Conservation (phyloP, 2,113 vertebrate species). For the Hydrochoerus hydrochaeris region DNA sequence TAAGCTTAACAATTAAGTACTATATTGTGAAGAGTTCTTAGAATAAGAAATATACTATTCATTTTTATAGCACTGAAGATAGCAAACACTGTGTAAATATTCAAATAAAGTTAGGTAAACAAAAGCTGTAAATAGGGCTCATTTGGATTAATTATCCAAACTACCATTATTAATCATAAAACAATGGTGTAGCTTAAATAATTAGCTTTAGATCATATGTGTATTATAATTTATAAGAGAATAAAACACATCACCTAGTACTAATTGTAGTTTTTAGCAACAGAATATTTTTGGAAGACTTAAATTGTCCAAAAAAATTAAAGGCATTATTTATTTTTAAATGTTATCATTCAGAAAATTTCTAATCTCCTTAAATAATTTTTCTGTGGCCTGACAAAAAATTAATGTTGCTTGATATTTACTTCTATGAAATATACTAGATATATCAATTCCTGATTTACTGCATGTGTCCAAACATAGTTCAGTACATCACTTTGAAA, state of each 20-base stretch:
- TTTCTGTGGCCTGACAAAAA: background rate
- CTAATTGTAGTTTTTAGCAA: conserved; percentile 36
- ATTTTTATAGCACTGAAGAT: background rate
- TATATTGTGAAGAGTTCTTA: background rate
- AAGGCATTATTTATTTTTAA: background rate
- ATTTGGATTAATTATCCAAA: background rate
- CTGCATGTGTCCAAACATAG: background rate
- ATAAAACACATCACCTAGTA: background rate
- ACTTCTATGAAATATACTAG: background rate
- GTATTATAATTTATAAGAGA: background rate
- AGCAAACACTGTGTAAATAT: background rate
- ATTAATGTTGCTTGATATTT: background rate
- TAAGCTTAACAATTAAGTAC: background rate
- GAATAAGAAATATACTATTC: background rate
- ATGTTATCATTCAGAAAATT: background rate
- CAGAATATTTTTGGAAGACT: background rate
- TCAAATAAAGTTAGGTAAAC: conserved; percentile 18
- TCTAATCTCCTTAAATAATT: conserved; percentile 4
- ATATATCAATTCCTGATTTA: background rate
- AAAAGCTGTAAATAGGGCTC: conserved; percentile 34
- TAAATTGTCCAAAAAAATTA: conserved; percentile 13
- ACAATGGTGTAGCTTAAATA: background rate
- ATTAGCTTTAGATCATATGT: background rate
- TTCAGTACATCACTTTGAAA: background rate
- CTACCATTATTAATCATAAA: background rate